Percentiles rank a stretch among this genome's conserved stretches.
Evolutionary conservation across 1,140 invertebrate species (phyloP).

Genomic region (Caenorhabditis tropicalis): DNA sequence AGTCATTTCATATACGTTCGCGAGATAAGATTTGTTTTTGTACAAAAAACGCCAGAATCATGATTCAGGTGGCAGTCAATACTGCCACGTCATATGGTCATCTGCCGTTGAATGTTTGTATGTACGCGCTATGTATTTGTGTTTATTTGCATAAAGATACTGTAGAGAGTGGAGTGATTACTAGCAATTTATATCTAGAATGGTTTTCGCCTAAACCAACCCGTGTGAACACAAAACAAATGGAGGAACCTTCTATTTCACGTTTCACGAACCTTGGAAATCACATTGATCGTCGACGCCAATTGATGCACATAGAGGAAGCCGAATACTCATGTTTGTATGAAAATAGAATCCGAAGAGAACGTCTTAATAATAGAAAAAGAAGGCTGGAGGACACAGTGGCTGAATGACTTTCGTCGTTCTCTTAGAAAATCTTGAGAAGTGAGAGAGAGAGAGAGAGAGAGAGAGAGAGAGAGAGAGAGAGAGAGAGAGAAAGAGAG

Average conservation of each 20-base stretch:
- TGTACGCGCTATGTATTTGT: not conserved
- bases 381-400: not conserved
- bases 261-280: conserved; percentile 10
- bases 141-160: not conserved
- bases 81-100: not conserved
- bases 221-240: too few species aligned
- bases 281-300: conserved; percentile 32
- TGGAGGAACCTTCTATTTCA: too few species aligned
- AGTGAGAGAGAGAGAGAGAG: not conserved
- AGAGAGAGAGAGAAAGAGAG: too few species aligned
- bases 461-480: too few species aligned
- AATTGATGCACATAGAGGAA: conserved; percentile 24
- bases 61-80: not conserved
- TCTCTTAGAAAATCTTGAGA: not conserved
- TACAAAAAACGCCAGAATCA: not conserved
- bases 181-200: too few species aligned
- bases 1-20: too few species aligned
- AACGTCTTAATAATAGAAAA: not conserved
- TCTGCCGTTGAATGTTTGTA: not conserved
- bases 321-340: conserved; percentile 33
- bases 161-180: not conserved
- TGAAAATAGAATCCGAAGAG: not conserved
- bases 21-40: not conserved
- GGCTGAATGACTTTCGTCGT: conserved; percentile 27
- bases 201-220: too few species aligned